These are phyloP conservation scores for Ictalurus furcatus DNA, from an alignment of 2,113 vertebrate species.

Conservation along the genomic window DNA sequence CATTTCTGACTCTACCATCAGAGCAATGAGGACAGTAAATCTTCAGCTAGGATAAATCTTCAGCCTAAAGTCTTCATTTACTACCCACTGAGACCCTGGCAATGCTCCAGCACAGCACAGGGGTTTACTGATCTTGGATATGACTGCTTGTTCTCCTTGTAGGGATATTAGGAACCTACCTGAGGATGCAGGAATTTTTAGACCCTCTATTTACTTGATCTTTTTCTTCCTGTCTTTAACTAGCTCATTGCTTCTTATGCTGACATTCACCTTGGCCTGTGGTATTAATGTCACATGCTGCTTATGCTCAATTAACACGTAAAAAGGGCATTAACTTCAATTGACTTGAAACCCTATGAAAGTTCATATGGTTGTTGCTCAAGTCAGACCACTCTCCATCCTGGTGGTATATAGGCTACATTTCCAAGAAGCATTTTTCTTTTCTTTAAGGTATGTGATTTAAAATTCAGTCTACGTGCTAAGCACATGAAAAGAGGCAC, in stretches of 20 bases:
- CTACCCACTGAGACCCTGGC: constrained; percentile 60
- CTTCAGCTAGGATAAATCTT: constrained; percentile 57
- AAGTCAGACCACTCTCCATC: background rate
- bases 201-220: background rate
- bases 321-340: constrained; percentile 48
- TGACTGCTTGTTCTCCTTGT: constrained; percentile 54
- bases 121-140: constrained; percentile 57
- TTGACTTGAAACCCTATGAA: constrained; percentile 1
- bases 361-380: background rate
- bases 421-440: constrained; percentile 9
- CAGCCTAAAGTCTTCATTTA: constrained; percentile 66
- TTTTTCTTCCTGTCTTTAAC: background rate
- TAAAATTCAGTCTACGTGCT: constrained; percentile 27
- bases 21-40: constrained; percentile 72
- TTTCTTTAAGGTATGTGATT: constrained; percentile 14
- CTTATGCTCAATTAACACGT: constrained; percentile 54
- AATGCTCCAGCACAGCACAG: constrained; percentile 57
- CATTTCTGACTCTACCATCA: constrained; percentile 63
- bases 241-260: background rate
- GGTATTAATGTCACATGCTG: constrained; percentile 48
- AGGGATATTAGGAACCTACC: constrained; percentile 55
- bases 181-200: constrained; percentile 52
- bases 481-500: constrained; percentile 46
- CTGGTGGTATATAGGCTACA: background rate
- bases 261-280: background rate